Conservation (phyloP, 1,140 invertebrate species). For the Plodia interpunctella region DNA sequence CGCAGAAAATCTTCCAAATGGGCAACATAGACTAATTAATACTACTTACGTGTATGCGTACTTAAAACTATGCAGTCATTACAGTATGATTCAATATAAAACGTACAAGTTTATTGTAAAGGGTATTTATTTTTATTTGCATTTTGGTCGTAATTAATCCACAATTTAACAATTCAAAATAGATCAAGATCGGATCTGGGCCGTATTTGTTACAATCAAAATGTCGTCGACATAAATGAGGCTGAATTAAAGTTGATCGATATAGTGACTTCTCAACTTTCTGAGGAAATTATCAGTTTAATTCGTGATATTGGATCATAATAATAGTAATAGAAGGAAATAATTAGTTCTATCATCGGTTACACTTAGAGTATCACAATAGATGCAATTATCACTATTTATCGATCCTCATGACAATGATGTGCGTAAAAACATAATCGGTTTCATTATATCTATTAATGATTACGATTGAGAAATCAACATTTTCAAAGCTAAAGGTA, state of each 20-base stretch:
- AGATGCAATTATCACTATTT: constrained; percentile 47
- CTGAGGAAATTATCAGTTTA: not conserved
- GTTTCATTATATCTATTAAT: constrained; percentile 26
- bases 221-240: constrained; percentile 3
- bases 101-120: no score
- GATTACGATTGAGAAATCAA: constrained; percentile 40
- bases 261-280: not conserved
- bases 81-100: no score
- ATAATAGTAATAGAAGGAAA: constrained; percentile 53
- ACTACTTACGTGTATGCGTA: no score
- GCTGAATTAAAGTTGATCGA: not conserved
- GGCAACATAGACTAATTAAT: not conserved
- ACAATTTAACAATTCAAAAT: not conserved
- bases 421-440: constrained; percentile 38
- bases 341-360: constrained; percentile 51
- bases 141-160: not conserved
- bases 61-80: no score
- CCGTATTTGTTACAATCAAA: constrained; percentile 2
- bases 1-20: constrained; percentile 14
- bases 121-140: no score
- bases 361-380: constrained; percentile 44
- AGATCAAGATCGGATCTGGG: not conserved
- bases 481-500: constrained; percentile 5
- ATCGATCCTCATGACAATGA: constrained; percentile 33
- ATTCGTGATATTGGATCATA: constrained; percentile 10